Conservation (phyloP, 1,140 invertebrate species). For the Luehdorfia chinensis region DNA sequence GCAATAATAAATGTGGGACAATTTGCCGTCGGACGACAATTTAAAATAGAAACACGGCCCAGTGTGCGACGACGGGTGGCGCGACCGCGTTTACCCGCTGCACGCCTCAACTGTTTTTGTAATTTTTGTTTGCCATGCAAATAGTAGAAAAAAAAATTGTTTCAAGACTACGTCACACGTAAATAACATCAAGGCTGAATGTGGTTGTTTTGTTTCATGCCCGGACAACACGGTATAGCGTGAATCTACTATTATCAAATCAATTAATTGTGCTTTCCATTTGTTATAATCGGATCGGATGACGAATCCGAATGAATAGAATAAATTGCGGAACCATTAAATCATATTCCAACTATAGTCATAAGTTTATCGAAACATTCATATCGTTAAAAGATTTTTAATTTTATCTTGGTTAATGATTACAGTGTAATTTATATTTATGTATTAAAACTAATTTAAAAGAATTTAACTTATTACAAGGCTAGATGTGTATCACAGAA, state of each 20-base stretch:
- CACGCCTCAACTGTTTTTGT: constrained; percentile 42
- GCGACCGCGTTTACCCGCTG: constrained; percentile 43
- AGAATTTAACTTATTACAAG: no score
- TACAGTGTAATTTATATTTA: no score
- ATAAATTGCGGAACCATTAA: neutral
- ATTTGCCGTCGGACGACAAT: constrained; percentile 24
- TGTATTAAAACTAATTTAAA: no score
- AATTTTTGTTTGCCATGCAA: constrained; percentile 56
- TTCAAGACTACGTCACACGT: constrained; percentile 59
- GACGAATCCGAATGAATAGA: neutral
- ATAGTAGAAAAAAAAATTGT: constrained; percentile 65
- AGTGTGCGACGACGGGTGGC: constrained; percentile 21
- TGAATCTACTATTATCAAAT: constrained; percentile 16
- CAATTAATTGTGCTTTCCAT: constrained; percentile 14
- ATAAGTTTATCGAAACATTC: no score
- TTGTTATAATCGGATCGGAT: neutral
- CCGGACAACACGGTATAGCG: constrained; percentile 31
- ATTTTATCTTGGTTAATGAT: no score
- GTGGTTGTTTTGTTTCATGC: constrained; percentile 39
- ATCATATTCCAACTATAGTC: neutral
- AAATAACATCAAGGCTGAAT: constrained; percentile 53
- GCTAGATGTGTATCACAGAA: no score
- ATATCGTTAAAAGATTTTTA: no score
- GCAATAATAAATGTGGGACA: constrained; percentile 26
- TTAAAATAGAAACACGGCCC: constrained; percentile 34